These are phyloP conservation scores for Sinelater perroti DNA, from an alignment of 2,888 invertebrate species.

Conservation along the genomic window DNA sequence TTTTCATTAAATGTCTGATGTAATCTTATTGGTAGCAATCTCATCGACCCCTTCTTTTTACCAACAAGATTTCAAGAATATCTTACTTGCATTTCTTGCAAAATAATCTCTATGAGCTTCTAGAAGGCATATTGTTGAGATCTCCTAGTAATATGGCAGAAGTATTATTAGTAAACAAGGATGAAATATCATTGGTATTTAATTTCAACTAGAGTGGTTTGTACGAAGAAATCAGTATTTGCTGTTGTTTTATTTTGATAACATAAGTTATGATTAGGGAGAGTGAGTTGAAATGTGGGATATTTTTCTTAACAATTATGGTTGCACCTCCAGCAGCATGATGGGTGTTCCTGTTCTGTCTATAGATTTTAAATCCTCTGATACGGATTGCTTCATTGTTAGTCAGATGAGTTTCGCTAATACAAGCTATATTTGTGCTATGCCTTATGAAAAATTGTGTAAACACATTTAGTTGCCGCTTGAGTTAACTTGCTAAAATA, in stretches of 20 bases:
- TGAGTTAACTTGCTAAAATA: background rate
- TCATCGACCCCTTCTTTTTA: too few relatives aligned
- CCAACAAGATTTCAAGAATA: too few relatives aligned
- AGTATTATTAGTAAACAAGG: constrained; percentile 1
- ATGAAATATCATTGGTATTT: constrained; percentile 1
- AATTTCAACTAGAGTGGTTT: background rate
- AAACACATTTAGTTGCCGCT: background rate
- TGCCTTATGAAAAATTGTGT: background rate
- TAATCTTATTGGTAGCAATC: too few relatives aligned
- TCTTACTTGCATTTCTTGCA: too few relatives aligned
- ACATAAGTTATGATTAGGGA: background rate
- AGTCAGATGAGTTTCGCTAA: background rate
- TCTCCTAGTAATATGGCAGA: background rate
- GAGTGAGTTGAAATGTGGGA: background rate
- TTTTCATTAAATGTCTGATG: too few relatives aligned
- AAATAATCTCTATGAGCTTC: too few relatives aligned
- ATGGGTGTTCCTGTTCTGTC: constrained; percentile 1
- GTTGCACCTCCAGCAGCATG: background rate
- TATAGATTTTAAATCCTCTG: constrained; percentile 1
- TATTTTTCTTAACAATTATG: constrained; percentile 1
- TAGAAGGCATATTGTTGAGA: too few relatives aligned
- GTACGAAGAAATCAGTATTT: background rate
- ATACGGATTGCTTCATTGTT: background rate
- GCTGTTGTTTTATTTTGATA: constrained; percentile 4
- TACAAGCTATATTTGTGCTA: background rate